These are phyloP conservation scores for Rutilus rutilus DNA, from an alignment of 2,113 vertebrate genomes.

Conservation along the genomic window DNA sequence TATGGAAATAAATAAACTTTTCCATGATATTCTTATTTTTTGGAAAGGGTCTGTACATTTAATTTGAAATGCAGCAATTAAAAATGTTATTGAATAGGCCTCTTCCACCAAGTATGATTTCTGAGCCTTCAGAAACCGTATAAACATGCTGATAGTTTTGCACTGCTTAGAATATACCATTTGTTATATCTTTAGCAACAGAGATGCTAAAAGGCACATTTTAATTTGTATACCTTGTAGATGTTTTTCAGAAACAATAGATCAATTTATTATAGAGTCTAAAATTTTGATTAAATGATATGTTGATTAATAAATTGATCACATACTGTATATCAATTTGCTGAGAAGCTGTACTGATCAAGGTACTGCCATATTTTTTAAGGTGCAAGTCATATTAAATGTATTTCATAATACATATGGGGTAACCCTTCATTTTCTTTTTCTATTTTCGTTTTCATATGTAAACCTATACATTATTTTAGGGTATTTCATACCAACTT, in stretches of 20 bases:
- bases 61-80: slow-evolving; percentile 17
- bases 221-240: background rate
- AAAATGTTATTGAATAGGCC: slow-evolving; percentile 43
- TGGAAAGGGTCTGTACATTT: no score
- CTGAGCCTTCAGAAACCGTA: slow-evolving; percentile 14
- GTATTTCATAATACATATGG: slow-evolving; percentile 4
- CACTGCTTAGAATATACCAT: background rate
- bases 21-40: no score
- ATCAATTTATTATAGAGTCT: background rate
- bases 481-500: slow-evolving; percentile 43
- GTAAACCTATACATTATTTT: slow-evolving; percentile 28
- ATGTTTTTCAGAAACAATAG: background rate
- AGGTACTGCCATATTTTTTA: background rate
- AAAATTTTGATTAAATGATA: no score
- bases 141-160: slow-evolving; percentile 21
- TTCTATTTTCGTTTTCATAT: background rate
- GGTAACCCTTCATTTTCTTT: background rate
- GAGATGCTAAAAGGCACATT: background rate
- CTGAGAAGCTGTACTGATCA: background rate
- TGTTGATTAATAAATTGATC: background rate
- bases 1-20: no score
- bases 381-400: background rate
- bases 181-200: background rate
- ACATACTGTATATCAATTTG: background rate
- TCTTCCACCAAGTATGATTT: slow-evolving; percentile 3